Base-by-base conservation (phyloP, 2,888 invertebrate genomes). In the Morpho helenor region DNA sequence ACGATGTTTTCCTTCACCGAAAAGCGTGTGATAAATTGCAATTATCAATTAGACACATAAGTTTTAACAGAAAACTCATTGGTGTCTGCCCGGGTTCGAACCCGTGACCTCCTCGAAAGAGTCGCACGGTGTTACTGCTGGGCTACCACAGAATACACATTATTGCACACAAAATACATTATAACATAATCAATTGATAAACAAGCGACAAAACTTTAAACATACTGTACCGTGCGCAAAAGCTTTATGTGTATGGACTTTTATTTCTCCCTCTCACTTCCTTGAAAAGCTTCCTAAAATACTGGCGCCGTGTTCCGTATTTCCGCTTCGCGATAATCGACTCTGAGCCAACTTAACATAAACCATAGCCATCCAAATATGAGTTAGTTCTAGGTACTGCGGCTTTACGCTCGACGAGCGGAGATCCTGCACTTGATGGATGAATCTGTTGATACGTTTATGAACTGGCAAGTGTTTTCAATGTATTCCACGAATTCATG, bases 251-350 rank as follows among this genome's bases (percentile, higher is more conserved):
- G 48, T 8, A 41, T 23, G 40, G 31, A 8, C n/a, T 42, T 7
- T 54, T 70, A 66, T 68, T 71, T 72, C 70, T 71, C 75, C 74
- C 75, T 76, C 77, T 73, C 73, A 75, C 80, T 88, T 89, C 87
- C 81, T 80, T 82, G 88, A 88, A 88, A 76, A 76, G 77, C 79
- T 80, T 87, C 88, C 87, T 86, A 87, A 90, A 89, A 90, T 90
- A 88, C 83, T 79, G 79, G 79, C 82, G 82, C 84, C 82, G 75
- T 78, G 77, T 72, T 71, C 70, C 66, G 59, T 56, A 62, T 64
- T 62, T 72, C 70, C 65, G 64, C 55, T 67, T 68, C 63, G 60
- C 75, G 67, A 85, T 79, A 75, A 67, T 75, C 70, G 70, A 73
- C 80, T 74, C 65, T 84, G 77, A 66, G 52, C 5, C 69, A 48